Evolutionary conservation across 64 coral and sea anemone genomes (phyloP), one percentile per base, ranked within the genome.

Genomic region (Montipora foliosa): DNA sequence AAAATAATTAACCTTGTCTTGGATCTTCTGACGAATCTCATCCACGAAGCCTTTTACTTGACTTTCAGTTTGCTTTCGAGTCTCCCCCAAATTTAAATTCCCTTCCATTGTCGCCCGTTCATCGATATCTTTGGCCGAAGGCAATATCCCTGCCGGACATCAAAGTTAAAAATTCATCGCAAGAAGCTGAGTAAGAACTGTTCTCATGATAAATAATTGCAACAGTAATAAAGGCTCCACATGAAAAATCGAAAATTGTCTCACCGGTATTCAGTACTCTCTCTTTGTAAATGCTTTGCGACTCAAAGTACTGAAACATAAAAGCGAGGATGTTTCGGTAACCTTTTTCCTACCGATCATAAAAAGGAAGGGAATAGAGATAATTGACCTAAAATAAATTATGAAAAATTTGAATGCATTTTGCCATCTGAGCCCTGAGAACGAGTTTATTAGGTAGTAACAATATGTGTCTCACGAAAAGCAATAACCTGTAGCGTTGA

Each of bases 401-500:
- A 2, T 1, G 37, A 37, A 37, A 37, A 37, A 0, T 37, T 37
- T 2, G 2, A 37, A 37, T 37, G 2, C 37, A 37, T 37, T 37
- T 37, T 37, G 37, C 37, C 37, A 37, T 1, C 37, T 37, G 37
- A 2, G 37, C 37, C 37, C 37, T 37, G 37, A 37, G 37, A 37
- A 37, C 37, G 37, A 37, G 37, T 1, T 37, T 37, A 37, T 37
- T 37, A 37, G 37, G 37, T 37, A 37, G 37, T 37, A 79, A 79
- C 47, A 37, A 6, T 58, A 21, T 19, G 57, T 3, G 12, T 10
- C 11, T 19, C 49, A 37, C 37, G 8, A 49, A 78, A 19, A 15
- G 7, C 15, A 70, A 59, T 92, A 13, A 96, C 95, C 90, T 96
- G 90, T 5, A 96, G 57, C n/a, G 77, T 89, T 70, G 89, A 81